A percentile compares a stretch with the other conserved stretches of the same genome.
Evolutionary conservation across 2,888 invertebrate genomes (phyloP).

Genomic region (Tenthredo notha): DNA sequence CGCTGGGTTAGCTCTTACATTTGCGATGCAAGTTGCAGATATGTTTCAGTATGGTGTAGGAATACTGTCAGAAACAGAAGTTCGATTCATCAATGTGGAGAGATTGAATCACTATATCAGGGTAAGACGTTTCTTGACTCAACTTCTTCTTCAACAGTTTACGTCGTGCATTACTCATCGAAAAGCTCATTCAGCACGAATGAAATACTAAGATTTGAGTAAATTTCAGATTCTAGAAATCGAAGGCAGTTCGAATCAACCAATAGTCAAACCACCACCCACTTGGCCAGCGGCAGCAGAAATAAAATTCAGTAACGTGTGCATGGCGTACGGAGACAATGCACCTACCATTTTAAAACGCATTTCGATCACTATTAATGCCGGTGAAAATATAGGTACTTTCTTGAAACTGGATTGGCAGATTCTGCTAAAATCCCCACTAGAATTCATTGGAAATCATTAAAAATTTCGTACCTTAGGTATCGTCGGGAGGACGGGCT

Average conservation of each 20-base stretch:
- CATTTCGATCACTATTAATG: slow-evolving; percentile 80
- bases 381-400: slow-evolving; percentile 82
- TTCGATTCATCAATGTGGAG: slow-evolving; percentile 79
- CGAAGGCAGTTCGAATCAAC: slow-evolving; percentile 59
- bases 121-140: slow-evolving; percentile 63
- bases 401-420: not conserved
- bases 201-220: not conserved
- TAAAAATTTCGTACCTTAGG: slow-evolving; percentile 68
- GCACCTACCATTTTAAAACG: slow-evolving; percentile 79
- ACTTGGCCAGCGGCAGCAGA: slow-evolving; percentile 80
- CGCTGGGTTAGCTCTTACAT: slow-evolving; percentile 83
- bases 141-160: slow-evolving; percentile 50
- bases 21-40: slow-evolving; percentile 82
- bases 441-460: not conserved
- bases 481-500: slow-evolving; percentile 79
- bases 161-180: slow-evolving; percentile 59
- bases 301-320: slow-evolving; percentile 80
- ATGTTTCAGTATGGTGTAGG: slow-evolving; percentile 81
- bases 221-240: slow-evolving; percentile 63
- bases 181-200: not conserved
- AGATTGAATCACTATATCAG: slow-evolving; percentile 75
- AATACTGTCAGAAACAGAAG: slow-evolving; percentile 78
- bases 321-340: slow-evolving; percentile 78
- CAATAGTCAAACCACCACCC: slow-evolving; percentile 66
- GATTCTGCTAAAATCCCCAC: not conserved